These are phyloP conservation scores for Hippolais icterina DNA, from an alignment of 2,113 vertebrate genomes.

Conservation along the genomic window DNA sequence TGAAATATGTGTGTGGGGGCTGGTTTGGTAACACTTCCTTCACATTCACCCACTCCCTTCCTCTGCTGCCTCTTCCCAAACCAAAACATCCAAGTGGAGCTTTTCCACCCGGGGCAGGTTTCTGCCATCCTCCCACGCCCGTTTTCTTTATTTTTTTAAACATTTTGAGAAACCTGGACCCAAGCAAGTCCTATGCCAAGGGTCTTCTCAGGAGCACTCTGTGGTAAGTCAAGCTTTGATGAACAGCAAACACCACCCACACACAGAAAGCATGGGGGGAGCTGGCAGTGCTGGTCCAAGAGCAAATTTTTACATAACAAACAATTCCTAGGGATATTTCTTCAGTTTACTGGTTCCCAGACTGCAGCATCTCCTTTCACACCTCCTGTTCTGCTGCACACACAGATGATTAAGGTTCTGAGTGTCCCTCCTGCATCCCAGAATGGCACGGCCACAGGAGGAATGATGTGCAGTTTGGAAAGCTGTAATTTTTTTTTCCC, in stretches of 20 bases:
- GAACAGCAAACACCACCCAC: background rate
- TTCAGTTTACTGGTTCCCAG: background rate
- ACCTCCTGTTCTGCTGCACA: background rate
- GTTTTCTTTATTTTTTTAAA: background rate
- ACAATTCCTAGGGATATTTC: background rate
- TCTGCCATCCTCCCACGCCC: background rate
- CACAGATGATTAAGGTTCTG: background rate
- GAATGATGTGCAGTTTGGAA: background rate
- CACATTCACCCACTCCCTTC: constrained; percentile 19
- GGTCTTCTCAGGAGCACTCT: background rate
- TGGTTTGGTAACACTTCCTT: constrained; percentile 21
- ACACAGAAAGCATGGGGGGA: rapidly evolving
- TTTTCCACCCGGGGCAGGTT: background rate
- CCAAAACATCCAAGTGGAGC: background rate
- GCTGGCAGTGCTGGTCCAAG: background rate
- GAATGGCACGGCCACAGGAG: background rate
- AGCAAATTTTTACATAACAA: background rate
- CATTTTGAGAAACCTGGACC: background rate
- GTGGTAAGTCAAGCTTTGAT: background rate
- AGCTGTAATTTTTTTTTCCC: background rate
- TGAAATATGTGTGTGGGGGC: constrained; percentile 36
- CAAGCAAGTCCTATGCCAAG: background rate
- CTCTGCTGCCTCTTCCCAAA: constrained; percentile 26
- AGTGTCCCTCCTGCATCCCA: background rate
- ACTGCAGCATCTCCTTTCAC: background rate